Conservation (phyloP, 2,113 vertebrate genomes). For the Nipponia nippon region DNA sequence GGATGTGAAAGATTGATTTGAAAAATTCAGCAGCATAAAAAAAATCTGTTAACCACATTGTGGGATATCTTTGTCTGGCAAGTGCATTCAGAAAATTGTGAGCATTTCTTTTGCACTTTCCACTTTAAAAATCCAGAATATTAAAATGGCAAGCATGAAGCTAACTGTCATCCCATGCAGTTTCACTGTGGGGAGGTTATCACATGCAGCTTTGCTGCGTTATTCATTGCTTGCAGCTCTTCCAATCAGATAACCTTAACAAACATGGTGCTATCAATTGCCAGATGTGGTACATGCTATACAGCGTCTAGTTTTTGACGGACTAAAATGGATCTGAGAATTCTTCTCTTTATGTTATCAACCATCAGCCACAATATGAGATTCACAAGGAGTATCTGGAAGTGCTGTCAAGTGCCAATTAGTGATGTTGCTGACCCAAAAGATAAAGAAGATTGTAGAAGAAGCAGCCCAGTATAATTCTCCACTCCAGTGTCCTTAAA, state of each 20-base stretch:
- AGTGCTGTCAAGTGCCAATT: conserved; percentile 68
- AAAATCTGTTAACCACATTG: neutral
- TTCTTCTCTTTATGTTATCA: conserved; percentile 54
- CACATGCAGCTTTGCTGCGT: conserved; percentile 13
- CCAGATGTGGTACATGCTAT: conserved; percentile 4
- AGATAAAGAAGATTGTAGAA: conserved; percentile 60
- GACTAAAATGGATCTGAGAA: conserved; percentile 19
- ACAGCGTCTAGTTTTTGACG: neutral
- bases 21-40: neutral
- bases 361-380: conserved; percentile 30
- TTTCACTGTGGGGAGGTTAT: conserved; percentile 33
- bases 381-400: conserved; percentile 52
- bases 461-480: conserved; percentile 50
- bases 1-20: neutral
- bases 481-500: conserved; percentile 60
- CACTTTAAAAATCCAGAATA: neutral
- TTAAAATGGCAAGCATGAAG: conserved; percentile 6
- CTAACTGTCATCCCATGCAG: neutral
- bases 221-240: conserved; percentile 32
- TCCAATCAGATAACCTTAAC: conserved; percentile 37
- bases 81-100: neutral
- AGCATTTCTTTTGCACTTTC: neutral
- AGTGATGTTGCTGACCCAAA: conserved; percentile 63
- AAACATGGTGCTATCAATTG: conserved; percentile 46
- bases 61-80: neutral